Evolutionary conservation across 2,888 invertebrate species (phyloP).

Genomic region (Ornithoptera priamus): DNA sequence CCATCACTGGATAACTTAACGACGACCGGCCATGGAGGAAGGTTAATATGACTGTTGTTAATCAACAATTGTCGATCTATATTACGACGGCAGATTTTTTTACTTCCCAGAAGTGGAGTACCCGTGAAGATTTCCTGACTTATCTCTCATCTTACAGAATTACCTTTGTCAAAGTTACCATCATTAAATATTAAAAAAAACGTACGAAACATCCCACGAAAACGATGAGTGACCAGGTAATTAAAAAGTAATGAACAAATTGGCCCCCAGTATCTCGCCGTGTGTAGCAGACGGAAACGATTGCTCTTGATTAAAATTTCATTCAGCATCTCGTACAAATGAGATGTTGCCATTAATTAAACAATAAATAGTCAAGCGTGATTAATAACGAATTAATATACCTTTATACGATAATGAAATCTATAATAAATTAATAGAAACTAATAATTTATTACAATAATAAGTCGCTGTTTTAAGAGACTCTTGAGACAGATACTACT

Average conservation of each 20-base stretch:
- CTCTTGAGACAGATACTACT: not conserved
- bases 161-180: too few species aligned
- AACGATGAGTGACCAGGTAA: slow-evolving; percentile 8
- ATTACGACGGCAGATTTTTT: too few species aligned
- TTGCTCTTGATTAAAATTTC: slow-evolving; percentile 10
- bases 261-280: not conserved
- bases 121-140: too few species aligned
- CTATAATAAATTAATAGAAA: not conserved
- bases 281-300: slow-evolving; percentile 22
- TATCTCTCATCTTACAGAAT: too few species aligned
- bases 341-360: slow-evolving; percentile 2
- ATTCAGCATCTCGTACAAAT: not conserved
- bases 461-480: slow-evolving; percentile 9
- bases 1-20: too few species aligned
- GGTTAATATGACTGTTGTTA: too few species aligned
- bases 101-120: too few species aligned
- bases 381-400: not conserved
- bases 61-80: too few species aligned
- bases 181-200: too few species aligned
- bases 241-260: slow-evolving; percentile 1
- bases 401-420: not conserved
- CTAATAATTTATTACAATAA: not conserved
- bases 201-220: too few species aligned
- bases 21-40: too few species aligned
- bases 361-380: not conserved